A percentile compares a stretch with the other conserved stretches of the same genome.
phyloP scores from a whole-genome alignment of 2,113 vertebrate species.

The Pogonocichla stellata region DNA sequence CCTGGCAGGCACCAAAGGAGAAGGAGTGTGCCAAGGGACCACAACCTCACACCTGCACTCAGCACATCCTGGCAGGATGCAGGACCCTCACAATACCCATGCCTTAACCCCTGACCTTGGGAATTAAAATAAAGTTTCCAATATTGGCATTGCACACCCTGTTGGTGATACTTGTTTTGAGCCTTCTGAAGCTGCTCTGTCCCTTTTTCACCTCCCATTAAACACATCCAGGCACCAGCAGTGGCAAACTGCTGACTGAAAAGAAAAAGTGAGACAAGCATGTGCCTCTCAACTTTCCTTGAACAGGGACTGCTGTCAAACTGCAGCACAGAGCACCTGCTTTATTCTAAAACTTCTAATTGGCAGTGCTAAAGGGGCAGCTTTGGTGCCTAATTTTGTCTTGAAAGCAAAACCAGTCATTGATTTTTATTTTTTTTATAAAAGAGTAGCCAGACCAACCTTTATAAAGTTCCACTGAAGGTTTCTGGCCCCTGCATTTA shows the following conservation, averaged over 20 bases:
- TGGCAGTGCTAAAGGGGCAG: not conserved
- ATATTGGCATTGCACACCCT: not conserved
- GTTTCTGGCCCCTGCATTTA: not conserved
- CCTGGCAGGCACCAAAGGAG: not conserved
- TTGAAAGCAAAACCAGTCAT: not conserved
- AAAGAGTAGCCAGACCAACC: not conserved
- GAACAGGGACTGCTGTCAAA: not conserved
- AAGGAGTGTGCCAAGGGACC: not conserved
- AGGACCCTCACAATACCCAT: not conserved
- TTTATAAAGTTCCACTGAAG: not conserved
- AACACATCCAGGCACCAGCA: not conserved
- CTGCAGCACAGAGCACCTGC: not conserved
- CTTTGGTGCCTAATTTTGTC: not conserved
- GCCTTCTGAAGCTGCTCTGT: not conserved
- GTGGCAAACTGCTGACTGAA: not conserved
- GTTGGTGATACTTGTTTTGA: not conserved
- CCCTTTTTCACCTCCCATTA: not conserved
- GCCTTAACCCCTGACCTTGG: not conserved
- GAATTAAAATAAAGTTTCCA: not conserved
- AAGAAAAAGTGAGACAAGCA: not conserved
- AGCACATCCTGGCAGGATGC: not conserved
- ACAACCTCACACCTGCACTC: not conserved
- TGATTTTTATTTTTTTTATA: not conserved
- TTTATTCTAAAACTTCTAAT: not conserved
- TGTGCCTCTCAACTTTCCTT: accelerated